These are phyloP conservation scores for Petrolisthes cinctipes DNA, from an alignment of 2,888 invertebrate species.

Conservation along the genomic window DNA sequence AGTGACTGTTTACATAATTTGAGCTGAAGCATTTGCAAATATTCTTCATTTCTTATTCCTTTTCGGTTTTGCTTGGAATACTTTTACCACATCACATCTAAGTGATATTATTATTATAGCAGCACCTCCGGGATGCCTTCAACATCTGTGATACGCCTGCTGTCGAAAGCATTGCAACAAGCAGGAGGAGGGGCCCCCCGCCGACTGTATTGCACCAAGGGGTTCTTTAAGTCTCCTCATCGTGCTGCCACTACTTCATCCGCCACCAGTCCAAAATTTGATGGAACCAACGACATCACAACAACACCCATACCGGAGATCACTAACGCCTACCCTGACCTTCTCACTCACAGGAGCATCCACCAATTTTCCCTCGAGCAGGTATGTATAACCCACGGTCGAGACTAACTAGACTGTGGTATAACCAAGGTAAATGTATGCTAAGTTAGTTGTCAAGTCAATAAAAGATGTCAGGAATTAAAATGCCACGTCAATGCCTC, in stretches of 20 bases:
- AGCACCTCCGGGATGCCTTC: background rate
- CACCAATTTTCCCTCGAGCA: slow-evolving; percentile 29
- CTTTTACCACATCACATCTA: too few relatives aligned
- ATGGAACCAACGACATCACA: background rate
- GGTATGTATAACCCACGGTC: background rate
- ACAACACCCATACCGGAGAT: slow-evolving; percentile 38
- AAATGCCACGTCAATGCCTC: too few relatives aligned
- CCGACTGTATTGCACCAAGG: background rate
- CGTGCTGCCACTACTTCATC: background rate
- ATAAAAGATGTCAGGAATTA: too few relatives aligned
- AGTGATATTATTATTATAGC: too few relatives aligned
- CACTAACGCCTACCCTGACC: slow-evolving; percentile 27
- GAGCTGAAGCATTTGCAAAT: too few relatives aligned
- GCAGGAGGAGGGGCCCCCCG: background rate
- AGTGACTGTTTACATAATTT: too few relatives aligned
- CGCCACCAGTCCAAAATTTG: background rate
- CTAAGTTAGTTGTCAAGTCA: too few relatives aligned
- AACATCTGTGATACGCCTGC: background rate
- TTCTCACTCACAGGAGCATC: slow-evolving; percentile 26
- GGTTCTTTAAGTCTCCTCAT: background rate
- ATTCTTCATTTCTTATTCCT: too few relatives aligned
- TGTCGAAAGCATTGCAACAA: background rate
- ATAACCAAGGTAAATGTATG: too few relatives aligned
- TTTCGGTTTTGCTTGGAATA: too few relatives aligned
- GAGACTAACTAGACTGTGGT: too few relatives aligned